Conservation (phyloP, 2,888 invertebrate genomes). For the Drosophila monieri region DNA sequence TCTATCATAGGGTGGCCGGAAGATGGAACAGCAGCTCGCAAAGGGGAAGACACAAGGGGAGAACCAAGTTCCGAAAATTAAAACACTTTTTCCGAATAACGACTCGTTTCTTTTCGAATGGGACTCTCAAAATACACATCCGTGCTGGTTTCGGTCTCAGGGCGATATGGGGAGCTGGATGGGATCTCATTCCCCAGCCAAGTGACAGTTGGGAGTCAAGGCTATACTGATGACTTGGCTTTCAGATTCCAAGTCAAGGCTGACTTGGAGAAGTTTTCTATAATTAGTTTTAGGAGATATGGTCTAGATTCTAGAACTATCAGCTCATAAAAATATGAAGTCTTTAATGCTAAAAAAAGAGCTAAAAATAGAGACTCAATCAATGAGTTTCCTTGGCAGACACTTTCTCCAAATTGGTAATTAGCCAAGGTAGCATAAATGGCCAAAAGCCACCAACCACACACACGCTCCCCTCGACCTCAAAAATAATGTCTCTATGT, state of each 20-base stretch:
- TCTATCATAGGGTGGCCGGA: not conserved
- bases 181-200: not conserved
- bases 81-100: too few species aligned
- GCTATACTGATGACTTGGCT: not conserved
- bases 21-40: too few species aligned
- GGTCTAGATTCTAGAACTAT: not conserved
- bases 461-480: too few species aligned
- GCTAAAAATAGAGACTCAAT: too few species aligned
- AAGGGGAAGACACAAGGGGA: too few species aligned
- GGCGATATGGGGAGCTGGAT: not conserved
- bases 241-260: too few species aligned
- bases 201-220: not conserved
- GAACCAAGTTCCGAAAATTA: too few species aligned
- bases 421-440: constrained; percentile 54
- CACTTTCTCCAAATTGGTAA: constrained; percentile 60
- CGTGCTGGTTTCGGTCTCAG: not conserved
- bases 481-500: not conserved
- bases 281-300: too few species aligned
- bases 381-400: too few species aligned
- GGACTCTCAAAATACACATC: not conserved
- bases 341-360: too few species aligned
- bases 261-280: too few species aligned
- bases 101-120: too few species aligned
- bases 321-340: not conserved
- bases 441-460: constrained; percentile 8